phyloP scores from a whole-genome alignment of 1,140 invertebrate genomes.

The Drosophila auraria region DNA sequence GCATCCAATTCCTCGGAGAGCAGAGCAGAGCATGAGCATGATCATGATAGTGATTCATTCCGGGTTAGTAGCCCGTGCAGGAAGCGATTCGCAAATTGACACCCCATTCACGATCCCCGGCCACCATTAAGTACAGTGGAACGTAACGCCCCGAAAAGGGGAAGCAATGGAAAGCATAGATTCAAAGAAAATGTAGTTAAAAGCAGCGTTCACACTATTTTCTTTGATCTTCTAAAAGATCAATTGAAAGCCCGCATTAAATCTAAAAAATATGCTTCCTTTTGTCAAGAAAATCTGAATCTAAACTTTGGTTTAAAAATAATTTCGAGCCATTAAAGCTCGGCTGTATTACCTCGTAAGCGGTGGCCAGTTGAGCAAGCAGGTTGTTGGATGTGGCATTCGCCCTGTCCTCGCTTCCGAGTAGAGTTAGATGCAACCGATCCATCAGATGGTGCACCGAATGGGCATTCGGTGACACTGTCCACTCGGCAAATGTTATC shows the following conservation, averaged over 20 bases:
- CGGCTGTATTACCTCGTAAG: slow-evolving; percentile 71
- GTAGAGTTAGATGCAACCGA: slow-evolving; percentile 87
- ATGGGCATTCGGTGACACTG: slow-evolving; percentile 88
- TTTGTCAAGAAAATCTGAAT: no score
- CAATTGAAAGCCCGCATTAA: neutral
- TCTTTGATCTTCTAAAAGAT: neutral
- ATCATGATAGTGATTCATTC: slow-evolving; percentile 31
- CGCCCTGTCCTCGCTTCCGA: slow-evolving; percentile 65
- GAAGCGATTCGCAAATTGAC: slow-evolving; percentile 43
- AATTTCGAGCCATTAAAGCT: neutral
- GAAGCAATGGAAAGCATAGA: neutral
- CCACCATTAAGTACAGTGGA: slow-evolving; percentile 8
- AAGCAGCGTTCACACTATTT: neutral
- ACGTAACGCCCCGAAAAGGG: neutral
- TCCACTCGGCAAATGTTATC: slow-evolving; percentile 89
- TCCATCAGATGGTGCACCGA: slow-evolving; percentile 89
- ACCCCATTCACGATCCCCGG: slow-evolving; percentile 32
- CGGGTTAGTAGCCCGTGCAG: slow-evolving; percentile 24
- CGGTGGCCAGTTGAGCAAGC: slow-evolving; percentile 57
- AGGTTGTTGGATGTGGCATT: slow-evolving; percentile 63
- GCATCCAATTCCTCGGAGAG: slow-evolving; percentile 13
- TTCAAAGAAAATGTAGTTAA: neutral
- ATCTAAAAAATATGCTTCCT: neutral
- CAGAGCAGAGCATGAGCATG: slow-evolving; percentile 13
- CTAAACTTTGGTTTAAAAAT: neutral